Base-by-base conservation (phyloP, 1,140 invertebrate species). In the Caenorhabditis tropicalis region DNA sequence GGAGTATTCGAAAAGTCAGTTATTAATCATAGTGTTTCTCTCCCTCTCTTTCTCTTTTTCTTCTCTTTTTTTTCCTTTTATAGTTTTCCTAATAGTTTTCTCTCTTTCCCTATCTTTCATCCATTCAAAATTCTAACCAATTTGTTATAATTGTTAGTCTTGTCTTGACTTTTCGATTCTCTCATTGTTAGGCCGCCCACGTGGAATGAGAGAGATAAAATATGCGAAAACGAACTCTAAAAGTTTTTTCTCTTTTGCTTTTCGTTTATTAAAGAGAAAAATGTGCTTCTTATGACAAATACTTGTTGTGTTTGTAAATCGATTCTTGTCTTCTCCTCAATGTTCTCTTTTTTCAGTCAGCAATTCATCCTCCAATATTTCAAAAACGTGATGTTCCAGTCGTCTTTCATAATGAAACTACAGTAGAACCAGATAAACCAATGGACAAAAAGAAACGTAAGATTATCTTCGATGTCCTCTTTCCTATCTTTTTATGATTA, bases 291-390 rank as follows among this genome's bases (percentile, higher is more conserved):
- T n/a, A n/a, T n/a, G n/a, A n/a, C n/a, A n/a, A 29, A 29, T 70
- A 6, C 4, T 16, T 70, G 60, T 70, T 70, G 60, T 70, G 29
- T 70, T n/a, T 7, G 33, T 70, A 27, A 16, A 36, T 19, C 19
- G n/a, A 51, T 80, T 24, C 36, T 19, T 6, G 2, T 33, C 10
- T 27, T 16, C 3, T 19, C 48, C 19, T 43, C 2, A 27, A 16
- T 6, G 10, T 21, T 80, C 4, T 51, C 7, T 49, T 6, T 9
- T 29, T 80, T 53, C 79, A 80, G 79, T 80, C 79, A 51, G 79
- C 79, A 80, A 80, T 80, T 80, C 79, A 80, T 49, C 79, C 79
- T 33, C 79, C 79, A 33, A 80, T 80, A 0, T 70, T 70, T 36
- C 46, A 80, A 12, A 80, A 80, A 49, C 43, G 79, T 3, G 79